Evolutionary conservation across 1,140 invertebrate genomes (phyloP), one percentile per base, ranked within the genome.

Genomic region (Drosophila mauritiana): DNA sequence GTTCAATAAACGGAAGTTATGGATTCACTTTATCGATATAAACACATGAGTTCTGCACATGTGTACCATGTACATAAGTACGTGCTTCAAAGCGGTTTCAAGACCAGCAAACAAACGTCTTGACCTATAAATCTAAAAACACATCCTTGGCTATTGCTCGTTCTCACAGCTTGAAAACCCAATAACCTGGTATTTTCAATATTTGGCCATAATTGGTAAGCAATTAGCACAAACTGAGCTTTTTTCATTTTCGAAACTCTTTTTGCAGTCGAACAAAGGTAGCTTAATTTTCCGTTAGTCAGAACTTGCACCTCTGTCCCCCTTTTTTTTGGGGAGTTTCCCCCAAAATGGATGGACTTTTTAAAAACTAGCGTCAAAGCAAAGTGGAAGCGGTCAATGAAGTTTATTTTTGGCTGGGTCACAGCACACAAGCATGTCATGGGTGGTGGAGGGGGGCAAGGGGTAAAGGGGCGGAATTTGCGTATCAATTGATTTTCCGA

Each of bases 401-500:
- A 74, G 52, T 74, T 74, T 74, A 74, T 74, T 74, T 74, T 74
- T 55, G 72, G 70, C 51, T 51, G 52, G 70, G 72, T 74, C 72
- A 74, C n/a, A 34, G 61, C 12, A 42, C 25, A 62, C 25, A 70
- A 17, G 20, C 43, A 12, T 25, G 39, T 27, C 31, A 27, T n/a
- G n/a, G 25, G 25, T 8, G 39, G 25, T n/a, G 37, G 12, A 43
- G 36, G 36, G 52, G 36, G 20, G 20, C 20, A 22, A 22, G 20
- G 20, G 20, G 20, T 2, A 22, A 13, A 13, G 51, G 36, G 36
- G 36, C 49, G 36, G 62, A 40, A 83, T 83, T 82, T 82, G 80
- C 69, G 75, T 83, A 83, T 49, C 62, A 74, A 82, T 83, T 83
- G 80, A 82, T 82, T 82, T 82, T 82, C 42, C 45, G 13, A 62